These are phyloP conservation scores for Ornithoptera priamus DNA, from an alignment of 2,888 invertebrate genomes.

Conservation along the genomic window DNA sequence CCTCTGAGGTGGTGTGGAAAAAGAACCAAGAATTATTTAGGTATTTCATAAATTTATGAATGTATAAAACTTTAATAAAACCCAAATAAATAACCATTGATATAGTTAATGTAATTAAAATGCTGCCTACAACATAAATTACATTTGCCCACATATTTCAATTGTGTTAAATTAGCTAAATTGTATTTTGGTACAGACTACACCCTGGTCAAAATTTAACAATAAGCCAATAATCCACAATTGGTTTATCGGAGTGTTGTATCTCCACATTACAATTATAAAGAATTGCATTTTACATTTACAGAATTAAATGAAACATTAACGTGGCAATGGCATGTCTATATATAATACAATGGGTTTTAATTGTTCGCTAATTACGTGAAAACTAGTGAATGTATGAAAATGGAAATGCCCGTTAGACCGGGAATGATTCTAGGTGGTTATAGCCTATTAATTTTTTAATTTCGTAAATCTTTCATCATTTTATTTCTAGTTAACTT, in stretches of 20 bases:
- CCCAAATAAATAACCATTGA: background rate
- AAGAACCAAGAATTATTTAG: constrained; percentile 44
- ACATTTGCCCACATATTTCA: constrained; percentile 36
- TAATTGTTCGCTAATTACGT: no score
- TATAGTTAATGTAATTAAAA: constrained; percentile 8
- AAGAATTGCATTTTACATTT: constrained; percentile 40
- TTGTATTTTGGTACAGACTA: constrained; percentile 32
- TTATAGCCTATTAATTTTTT: no score
- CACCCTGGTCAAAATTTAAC: constrained; percentile 45
- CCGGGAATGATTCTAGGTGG: no score
- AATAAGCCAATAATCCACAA: constrained; percentile 40
- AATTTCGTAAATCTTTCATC: no score
- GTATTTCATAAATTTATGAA: background rate
- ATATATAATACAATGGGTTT: background rate
- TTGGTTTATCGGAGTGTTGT: constrained; percentile 41
- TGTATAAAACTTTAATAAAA: constrained; percentile 3
- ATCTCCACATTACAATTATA: constrained; percentile 39
- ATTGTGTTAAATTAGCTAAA: constrained; percentile 26
- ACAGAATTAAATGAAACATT: constrained; percentile 4
- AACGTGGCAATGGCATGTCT: background rate
- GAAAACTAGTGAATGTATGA: no score
- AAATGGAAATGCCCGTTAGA: no score
- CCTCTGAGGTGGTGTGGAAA: constrained; percentile 77
- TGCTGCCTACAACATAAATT: constrained; percentile 4
- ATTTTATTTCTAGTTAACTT: no score